These are phyloP conservation scores for Cebidichthys violaceus DNA, from an alignment of 2,113 vertebrate genomes.

Conservation along the genomic window DNA sequence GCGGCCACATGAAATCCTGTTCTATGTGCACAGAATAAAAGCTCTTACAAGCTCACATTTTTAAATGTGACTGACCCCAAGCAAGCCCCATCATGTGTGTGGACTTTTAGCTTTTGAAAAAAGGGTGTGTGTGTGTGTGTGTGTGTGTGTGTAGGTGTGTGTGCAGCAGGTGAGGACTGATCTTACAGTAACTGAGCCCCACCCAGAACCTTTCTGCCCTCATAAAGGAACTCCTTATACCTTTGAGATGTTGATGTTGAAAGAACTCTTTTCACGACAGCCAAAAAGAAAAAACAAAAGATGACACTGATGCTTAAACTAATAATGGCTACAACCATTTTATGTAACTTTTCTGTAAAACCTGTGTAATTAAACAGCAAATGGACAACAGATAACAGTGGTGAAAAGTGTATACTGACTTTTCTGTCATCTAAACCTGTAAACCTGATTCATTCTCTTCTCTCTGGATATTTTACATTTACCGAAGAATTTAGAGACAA, in stretches of 20 bases:
- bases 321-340: neutral
- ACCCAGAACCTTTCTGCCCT: slow-evolving; percentile 42
- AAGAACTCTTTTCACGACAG: slow-evolving; percentile 20
- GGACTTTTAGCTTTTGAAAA: slow-evolving; percentile 13
- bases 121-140: slow-evolving; percentile 24
- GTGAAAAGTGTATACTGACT: neutral
- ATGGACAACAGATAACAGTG: neutral
- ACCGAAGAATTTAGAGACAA: neutral
- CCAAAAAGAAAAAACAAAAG: slow-evolving; percentile 2
- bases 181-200: slow-evolving; percentile 23
- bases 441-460: neutral
- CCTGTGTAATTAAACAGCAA: neutral
- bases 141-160: slow-evolving; percentile 22
- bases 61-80: slow-evolving; percentile 24
- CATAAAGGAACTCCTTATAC: slow-evolving; percentile 31
- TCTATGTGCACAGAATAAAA: neutral
- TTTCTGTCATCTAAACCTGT: neutral
- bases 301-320: neutral
- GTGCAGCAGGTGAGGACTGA: slow-evolving; percentile 49
- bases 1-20: neutral
- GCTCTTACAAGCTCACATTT: neutral
- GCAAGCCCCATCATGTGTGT: slow-evolving; percentile 43
- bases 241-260: slow-evolving; percentile 30
- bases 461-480: slow-evolving; percentile 2
- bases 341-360: neutral